These are phyloP conservation scores for Parnassius glacialis DNA, from an alignment of 2,888 invertebrate genomes.

Conservation along the genomic window DNA sequence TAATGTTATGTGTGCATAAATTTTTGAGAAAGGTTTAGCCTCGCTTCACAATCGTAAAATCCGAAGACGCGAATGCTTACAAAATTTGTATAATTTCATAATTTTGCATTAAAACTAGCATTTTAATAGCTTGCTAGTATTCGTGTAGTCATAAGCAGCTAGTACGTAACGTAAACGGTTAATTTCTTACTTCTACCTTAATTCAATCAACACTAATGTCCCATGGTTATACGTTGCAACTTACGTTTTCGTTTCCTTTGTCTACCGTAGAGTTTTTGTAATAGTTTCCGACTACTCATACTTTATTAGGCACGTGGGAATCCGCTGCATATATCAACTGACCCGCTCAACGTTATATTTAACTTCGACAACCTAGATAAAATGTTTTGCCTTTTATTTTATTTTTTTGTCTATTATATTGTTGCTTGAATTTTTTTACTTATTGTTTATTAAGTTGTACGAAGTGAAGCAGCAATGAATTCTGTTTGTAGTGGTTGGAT, in stretches of 20 bases:
- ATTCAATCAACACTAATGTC: conserved; percentile 42
- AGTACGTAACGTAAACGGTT: conserved; percentile 13
- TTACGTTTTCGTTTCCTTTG: conserved; percentile 73
- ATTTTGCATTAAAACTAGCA: conserved; percentile 28
- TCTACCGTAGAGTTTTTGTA: conserved; percentile 72
- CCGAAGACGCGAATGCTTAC: conserved; percentile 4
- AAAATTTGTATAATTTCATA: conserved; percentile 29
- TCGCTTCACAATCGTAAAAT: not conserved
- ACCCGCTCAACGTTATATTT: conserved; percentile 58
- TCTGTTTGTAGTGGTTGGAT: no score
- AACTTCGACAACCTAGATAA: conserved; percentile 38
- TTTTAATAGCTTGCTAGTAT: conserved; percentile 21
- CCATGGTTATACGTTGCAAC: conserved; percentile 55
- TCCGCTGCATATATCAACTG: conserved; percentile 43
- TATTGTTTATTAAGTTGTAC: conserved; percentile 17
- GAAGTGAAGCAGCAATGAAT: not conserved
- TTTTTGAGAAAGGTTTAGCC: conserved; percentile 1
- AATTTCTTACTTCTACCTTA: conserved; percentile 30
- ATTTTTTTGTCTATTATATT: no score
- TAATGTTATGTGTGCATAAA: not conserved
- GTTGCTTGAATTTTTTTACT: conserved; percentile 6
- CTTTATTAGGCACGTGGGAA: conserved; percentile 78
- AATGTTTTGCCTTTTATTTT: conserved; percentile 5
- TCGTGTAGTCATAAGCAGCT: conserved; percentile 21
- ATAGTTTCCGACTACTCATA: conserved; percentile 68